Base-by-base conservation (phyloP, 2,888 invertebrate species). In the Synanthedon andrenaeformis region DNA sequence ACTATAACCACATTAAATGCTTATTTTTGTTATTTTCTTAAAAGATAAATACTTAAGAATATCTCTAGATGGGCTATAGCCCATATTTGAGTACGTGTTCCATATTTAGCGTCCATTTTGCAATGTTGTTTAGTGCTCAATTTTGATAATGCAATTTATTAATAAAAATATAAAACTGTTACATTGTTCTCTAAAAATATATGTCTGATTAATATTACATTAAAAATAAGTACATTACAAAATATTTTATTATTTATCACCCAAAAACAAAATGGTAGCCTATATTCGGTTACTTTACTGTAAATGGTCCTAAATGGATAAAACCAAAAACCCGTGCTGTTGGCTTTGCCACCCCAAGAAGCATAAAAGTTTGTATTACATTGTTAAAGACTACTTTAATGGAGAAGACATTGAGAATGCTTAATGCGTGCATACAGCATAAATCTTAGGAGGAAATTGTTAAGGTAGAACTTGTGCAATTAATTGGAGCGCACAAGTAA, bases 381-480 rank as follows among this genome's bases (percentile, higher is more conserved):
- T 35, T 35, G 35, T 35, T 35, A 10, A 35, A 35, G 35, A 35
- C 2, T 6, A 17, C 17, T 17, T 17, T 17, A 35, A 8, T 35
- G 35, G 35, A 35, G 35, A 35, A 35, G 35, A 35, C 23, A 23
- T 35, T 35, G 10, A 3, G 11, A 19, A 28, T 12, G 11, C 12
- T 35, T 23, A 51, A 51, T 28, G 19, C 28, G 51, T 51, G 13
- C 8, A 51, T 58, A 61, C 35, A 35, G 71, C 69, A 70, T 67
- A 75, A 72, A 70, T 63, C 60, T 61, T 67, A 58, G 60, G 54
- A 58, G 35, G 35, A 65, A 58, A 63, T 63, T 65, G 65, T 62
- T 59, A 60, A 60, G 54, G 57, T 57, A 52, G 56, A 58, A 56
- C 57, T 57, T 57, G 63, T 53, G 61, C 61, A 63, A 62, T 41